phyloP scores from a whole-genome alignment of 2,113 vertebrate species.

The Suncus etruscus region DNA sequence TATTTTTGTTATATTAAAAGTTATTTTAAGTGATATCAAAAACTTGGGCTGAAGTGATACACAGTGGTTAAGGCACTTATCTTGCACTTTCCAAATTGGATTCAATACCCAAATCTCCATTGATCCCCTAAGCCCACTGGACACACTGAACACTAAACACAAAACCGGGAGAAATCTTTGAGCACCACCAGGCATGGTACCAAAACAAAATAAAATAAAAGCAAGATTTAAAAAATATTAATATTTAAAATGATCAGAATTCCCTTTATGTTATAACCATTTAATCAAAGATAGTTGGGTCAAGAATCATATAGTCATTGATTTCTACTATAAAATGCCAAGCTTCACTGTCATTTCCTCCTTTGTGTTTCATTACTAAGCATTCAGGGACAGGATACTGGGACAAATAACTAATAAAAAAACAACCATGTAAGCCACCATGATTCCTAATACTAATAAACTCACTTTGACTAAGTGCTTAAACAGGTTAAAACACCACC shows the following conservation, averaged over 20 bases:
- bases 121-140: too few relatives aligned
- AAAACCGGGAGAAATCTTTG: too few relatives aligned
- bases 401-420: slow-evolving; percentile 28
- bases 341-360: slow-evolving; percentile 65
- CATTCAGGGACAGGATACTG: neutral
- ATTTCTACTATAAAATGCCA: slow-evolving; percentile 84
- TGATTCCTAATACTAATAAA: slow-evolving; percentile 35
- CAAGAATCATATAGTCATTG: slow-evolving; percentile 86
- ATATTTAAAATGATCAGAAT: slow-evolving; percentile 85
- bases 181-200: too few relatives aligned
- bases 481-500: neutral
- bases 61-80: too few relatives aligned
- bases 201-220: too few relatives aligned
- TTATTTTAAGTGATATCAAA: too few relatives aligned
- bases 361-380: neutral
- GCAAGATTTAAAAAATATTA: slow-evolving; percentile 76
- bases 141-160: too few relatives aligned
- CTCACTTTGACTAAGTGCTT: neutral
- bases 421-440: slow-evolving; percentile 2
- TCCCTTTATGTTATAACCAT: slow-evolving; percentile 63
- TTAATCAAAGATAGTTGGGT: slow-evolving; percentile 83
- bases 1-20: too few relatives aligned
- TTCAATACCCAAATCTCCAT: too few relatives aligned
- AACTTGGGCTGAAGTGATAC: too few relatives aligned
- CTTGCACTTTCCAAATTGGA: too few relatives aligned